Conservation (phyloP, 2,113 vertebrate genomes). For the Neotoma lepida region DNA sequence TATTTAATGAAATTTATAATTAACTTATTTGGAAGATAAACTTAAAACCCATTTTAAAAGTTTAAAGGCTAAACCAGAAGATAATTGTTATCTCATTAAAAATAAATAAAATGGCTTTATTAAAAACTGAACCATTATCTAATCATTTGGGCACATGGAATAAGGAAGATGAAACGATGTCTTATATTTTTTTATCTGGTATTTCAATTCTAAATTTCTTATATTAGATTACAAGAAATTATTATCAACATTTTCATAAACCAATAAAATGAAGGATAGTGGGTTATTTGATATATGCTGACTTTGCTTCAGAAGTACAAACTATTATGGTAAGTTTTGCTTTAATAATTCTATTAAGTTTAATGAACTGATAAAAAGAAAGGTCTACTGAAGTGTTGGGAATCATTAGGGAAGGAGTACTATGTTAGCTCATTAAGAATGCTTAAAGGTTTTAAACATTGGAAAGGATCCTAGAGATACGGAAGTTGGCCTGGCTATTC, state of each 20-base stretch:
- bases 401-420: neutral
- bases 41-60: neutral
- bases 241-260: neutral
- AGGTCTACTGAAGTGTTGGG: neutral
- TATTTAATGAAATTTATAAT: neutral
- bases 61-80: neutral
- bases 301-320: neutral
- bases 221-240: neutral
- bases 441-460: neutral
- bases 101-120: neutral
- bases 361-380: neutral
- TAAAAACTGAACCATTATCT: neutral
- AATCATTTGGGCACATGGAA: neutral
- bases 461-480: neutral
- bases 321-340: neutral
- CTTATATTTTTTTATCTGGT: neutral
- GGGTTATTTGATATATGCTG: neutral
- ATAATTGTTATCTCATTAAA: neutral
- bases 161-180: neutral
- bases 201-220: slow-evolving; percentile 42
- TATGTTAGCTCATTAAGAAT: neutral
- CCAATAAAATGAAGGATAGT: neutral
- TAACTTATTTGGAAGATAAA: neutral
- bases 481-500: slow-evolving; percentile 46
- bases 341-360: neutral